phyloP scores from a whole-genome alignment of 2,113 vertebrate genomes.

The Malurus cyaneus region DNA sequence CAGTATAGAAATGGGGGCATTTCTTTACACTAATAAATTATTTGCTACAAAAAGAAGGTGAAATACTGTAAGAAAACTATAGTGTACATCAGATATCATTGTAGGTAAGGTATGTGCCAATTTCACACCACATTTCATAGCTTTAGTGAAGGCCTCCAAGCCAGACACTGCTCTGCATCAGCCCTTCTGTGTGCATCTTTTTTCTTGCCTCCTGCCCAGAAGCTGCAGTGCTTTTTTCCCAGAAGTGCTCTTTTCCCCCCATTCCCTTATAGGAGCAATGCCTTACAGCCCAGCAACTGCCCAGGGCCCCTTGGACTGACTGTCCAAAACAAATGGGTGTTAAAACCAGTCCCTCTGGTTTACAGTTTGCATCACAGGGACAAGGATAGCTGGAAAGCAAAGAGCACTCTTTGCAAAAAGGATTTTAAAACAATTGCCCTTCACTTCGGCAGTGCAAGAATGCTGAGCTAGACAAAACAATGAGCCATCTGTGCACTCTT shows the following conservation, averaged over 20 bases:
- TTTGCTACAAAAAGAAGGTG: background rate
- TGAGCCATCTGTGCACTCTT: conserved; percentile 58
- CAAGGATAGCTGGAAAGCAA: conserved; percentile 17
- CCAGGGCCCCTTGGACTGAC: background rate
- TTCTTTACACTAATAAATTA: background rate
- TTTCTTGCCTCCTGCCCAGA: rapidly evolving
- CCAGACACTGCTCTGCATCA: background rate
- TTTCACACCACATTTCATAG: background rate
- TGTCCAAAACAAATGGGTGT: background rate
- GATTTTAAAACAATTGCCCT: conserved; percentile 60
- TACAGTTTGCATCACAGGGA: background rate
- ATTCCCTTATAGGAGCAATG: background rate
- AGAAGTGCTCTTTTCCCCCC: background rate
- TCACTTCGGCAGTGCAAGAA: background rate
- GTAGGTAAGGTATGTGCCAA: background rate
- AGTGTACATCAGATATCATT: background rate
- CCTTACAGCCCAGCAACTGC: background rate
- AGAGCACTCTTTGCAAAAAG: conserved; percentile 20
- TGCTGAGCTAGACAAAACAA: conserved; percentile 40
- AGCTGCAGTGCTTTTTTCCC: background rate
- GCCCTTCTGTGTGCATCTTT: background rate
- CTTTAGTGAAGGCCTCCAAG: background rate
- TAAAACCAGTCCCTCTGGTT: background rate
- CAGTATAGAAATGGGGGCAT: background rate
- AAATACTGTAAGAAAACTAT: background rate